Conservation (phyloP, 2,888 invertebrate species). For the Zhuqinia jingwanae region DNA sequence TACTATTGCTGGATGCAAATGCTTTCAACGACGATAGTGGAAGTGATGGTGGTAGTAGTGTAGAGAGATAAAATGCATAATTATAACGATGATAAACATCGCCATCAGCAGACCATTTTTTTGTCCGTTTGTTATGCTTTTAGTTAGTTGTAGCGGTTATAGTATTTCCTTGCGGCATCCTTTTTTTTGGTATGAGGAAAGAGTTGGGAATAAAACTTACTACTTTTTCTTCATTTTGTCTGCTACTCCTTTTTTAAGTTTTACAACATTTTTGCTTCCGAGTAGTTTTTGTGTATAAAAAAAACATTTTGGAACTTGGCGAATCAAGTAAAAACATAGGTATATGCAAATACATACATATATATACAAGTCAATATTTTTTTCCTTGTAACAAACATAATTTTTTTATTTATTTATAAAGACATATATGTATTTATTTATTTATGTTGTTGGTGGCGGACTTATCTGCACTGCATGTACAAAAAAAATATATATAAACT, state of each 20-base stretch:
- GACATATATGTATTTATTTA: no score
- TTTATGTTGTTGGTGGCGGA: no score
- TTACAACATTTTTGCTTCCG: background rate
- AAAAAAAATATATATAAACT: background rate
- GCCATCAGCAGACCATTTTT: background rate
- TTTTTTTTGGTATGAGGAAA: no score
- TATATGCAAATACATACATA: no score
- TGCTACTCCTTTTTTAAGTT: background rate
- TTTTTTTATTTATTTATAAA: no score
- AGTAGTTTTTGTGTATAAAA: background rate
- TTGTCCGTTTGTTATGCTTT: background rate
- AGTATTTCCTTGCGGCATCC: background rate
- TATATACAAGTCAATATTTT: constrained; percentile 8
- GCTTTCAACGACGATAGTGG: background rate
- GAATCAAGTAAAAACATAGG: no score
- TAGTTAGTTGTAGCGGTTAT: background rate
- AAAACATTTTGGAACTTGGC: no score
- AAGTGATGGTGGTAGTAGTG: background rate
- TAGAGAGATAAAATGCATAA: constrained; percentile 13
- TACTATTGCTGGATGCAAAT: no score
- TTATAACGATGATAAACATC: constrained; percentile 26
- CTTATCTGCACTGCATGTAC: background rate
- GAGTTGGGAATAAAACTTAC: background rate
- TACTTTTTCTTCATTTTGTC: background rate
- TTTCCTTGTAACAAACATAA: background rate